Evolutionary conservation across 2,888 invertebrate genomes (phyloP).

Genomic region (Frankliniella intonsa): DNA sequence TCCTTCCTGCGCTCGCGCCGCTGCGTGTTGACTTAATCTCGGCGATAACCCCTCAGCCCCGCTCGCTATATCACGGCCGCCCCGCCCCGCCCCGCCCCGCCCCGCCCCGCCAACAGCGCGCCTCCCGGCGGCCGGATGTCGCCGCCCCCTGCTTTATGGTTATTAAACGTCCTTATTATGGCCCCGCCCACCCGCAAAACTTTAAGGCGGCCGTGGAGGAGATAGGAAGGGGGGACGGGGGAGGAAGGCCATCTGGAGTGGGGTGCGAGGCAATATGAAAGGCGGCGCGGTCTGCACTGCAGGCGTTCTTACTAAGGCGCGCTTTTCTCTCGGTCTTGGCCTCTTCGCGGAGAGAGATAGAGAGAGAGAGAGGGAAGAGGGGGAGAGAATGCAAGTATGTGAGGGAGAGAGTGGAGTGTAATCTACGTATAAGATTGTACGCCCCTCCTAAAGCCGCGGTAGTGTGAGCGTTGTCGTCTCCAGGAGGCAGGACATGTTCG

Average conservation of each 20-base stretch:
- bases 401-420: too few species aligned
- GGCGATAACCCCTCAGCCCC: not conserved
- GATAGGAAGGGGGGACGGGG: not conserved
- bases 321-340: not conserved
- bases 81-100: not conserved
- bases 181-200: slow-evolving; percentile 1
- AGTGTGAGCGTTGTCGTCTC: too few species aligned
- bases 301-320: not conserved
- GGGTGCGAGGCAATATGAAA: not conserved
- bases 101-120: not conserved
- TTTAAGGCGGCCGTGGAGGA: slow-evolving; percentile 8
- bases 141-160: not conserved
- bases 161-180: slow-evolving; percentile 13
- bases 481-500: too few species aligned
- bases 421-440: too few species aligned
- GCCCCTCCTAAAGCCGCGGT: too few species aligned
- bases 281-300: not conserved
- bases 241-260: not conserved
- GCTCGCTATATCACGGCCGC: not conserved
- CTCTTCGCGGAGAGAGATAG: too few species aligned
- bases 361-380: too few species aligned
- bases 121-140: not conserved
- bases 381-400: too few species aligned
- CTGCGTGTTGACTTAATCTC: not conserved
- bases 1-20: not conserved